Percentiles rank a stretch among this genome's conserved stretches.
Evolutionary conservation across 1,140 invertebrate species (phyloP).

Genomic region (Batillaria attramentaria): DNA sequence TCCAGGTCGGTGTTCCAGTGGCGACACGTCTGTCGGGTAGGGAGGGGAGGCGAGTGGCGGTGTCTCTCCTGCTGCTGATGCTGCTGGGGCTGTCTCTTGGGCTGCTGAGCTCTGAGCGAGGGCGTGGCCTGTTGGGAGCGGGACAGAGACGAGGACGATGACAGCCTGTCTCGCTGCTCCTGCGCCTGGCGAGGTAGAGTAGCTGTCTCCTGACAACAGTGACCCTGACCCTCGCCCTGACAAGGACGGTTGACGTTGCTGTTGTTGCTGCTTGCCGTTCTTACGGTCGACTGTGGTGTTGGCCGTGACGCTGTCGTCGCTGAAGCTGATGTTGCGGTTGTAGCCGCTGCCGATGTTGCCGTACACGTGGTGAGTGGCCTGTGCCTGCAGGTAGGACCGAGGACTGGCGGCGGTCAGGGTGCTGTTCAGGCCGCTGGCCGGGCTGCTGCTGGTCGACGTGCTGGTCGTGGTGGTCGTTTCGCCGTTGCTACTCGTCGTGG

Average conservation of each 20-base stretch:
- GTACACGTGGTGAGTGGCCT: background rate
- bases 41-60: slow-evolving; percentile 20
- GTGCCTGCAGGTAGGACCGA: slow-evolving; percentile 13
- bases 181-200: no score
- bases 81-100: no score
- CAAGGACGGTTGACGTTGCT: slow-evolving; percentile 9
- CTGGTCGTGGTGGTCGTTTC: slow-evolving; percentile 17
- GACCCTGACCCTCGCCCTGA: slow-evolving; percentile 23
- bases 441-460: background rate
- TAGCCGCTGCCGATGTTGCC: slow-evolving; percentile 28
- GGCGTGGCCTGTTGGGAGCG: background rate
- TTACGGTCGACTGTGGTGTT: slow-evolving; percentile 59
- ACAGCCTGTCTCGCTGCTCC: background rate
- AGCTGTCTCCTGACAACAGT: no score
- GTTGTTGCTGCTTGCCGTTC: slow-evolving; percentile 19
- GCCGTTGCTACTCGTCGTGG: background rate
- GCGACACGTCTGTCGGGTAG: slow-evolving; percentile 23
- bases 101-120: background rate
- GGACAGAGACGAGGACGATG: background rate
- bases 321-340: slow-evolving; percentile 64
- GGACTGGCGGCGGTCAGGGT: background rate
- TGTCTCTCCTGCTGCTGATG: background rate
- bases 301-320: slow-evolving; percentile 66
- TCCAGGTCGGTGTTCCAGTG: slow-evolving; percentile 26
- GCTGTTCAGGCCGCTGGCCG: slow-evolving; percentile 14